phyloP scores from a whole-genome alignment of 1,140 invertebrate genomes.

The Papilio helenus region DNA sequence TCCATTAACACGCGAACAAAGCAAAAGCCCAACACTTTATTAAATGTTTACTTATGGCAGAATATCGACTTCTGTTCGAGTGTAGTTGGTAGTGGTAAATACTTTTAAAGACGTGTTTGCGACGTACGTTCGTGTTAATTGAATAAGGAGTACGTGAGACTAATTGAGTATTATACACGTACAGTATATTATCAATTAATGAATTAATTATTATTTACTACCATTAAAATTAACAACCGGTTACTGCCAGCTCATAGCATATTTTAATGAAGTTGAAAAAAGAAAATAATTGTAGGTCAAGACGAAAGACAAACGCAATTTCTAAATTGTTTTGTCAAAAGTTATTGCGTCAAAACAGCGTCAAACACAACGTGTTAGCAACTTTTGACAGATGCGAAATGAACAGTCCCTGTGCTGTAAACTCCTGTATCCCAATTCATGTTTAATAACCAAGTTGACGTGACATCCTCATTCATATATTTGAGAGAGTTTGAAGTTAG shows the following conservation, averaged over 20 bases:
- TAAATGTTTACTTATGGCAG: not conserved
- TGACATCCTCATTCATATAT: not conserved
- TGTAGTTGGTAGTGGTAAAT: not conserved
- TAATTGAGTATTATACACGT: not conserved
- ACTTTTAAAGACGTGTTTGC: not conserved
- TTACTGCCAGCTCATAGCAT: too few species aligned
- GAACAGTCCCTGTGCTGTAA: not conserved
- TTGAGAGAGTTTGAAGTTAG: not conserved
- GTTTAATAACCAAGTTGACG: not conserved
- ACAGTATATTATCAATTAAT: not conserved
- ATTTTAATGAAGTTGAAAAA: too few species aligned
- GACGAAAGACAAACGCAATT: not conserved
- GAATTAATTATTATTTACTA: too few species aligned
- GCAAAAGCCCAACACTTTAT: not conserved
- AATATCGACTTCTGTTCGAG: not conserved
- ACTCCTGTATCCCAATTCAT: not conserved
- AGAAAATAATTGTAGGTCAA: too few species aligned
- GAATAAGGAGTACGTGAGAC: not conserved
- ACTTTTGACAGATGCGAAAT: constrained; percentile 11
- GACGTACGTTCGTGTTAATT: not conserved
- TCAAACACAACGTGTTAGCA: not conserved
- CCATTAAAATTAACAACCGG: not conserved
- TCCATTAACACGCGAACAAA: not conserved
- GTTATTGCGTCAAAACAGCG: not conserved
- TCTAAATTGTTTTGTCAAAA: not conserved